Conservation (phyloP, 2,888 invertebrate genomes). For the Brachyopa scutellaris region DNA sequence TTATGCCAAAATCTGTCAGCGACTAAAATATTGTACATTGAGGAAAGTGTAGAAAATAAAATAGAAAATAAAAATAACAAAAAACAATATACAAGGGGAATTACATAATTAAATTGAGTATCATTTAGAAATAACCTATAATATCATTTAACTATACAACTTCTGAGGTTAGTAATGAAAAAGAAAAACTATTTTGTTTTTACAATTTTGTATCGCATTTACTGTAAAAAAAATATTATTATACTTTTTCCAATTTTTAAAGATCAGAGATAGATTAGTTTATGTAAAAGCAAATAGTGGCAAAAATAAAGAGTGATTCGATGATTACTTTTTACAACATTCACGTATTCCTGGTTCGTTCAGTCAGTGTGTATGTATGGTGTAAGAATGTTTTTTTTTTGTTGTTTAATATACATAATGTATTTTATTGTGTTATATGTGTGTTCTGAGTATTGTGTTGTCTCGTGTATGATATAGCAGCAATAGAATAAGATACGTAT, state of each 20-base stretch:
- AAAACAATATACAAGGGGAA: background rate
- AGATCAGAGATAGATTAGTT: slow-evolving; percentile 48
- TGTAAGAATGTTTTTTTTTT: slow-evolving; percentile 42
- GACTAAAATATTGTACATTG: slow-evolving; percentile 43
- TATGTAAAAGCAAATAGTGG: slow-evolving; percentile 37
- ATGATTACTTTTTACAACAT: slow-evolving; percentile 68
- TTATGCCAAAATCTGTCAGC: slow-evolving; percentile 77
- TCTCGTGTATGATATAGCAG: slow-evolving; percentile 68
- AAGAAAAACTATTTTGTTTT: background rate
- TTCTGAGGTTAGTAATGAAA: slow-evolving; percentile 42
- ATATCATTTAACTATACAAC: slow-evolving; percentile 22
- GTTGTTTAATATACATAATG: slow-evolving; percentile 47
- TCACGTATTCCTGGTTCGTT: slow-evolving; percentile 75
- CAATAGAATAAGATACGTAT: slow-evolving; percentile 44
- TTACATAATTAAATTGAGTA: slow-evolving; percentile 48
- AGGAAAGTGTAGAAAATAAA: background rate
- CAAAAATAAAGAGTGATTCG: slow-evolving; percentile 54
- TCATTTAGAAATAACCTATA: slow-evolving; percentile 62
- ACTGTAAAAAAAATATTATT: slow-evolving; percentile 37
- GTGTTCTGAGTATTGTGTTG: slow-evolving; percentile 42
- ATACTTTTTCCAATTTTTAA: background rate
- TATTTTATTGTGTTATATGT: slow-evolving; percentile 30
- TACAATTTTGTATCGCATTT: slow-evolving; percentile 70
- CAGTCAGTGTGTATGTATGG: slow-evolving; percentile 75
- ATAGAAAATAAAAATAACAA: background rate